Conservation (phyloP, 2,113 vertebrate genomes). For the Corythornis vintsioides region DNA sequence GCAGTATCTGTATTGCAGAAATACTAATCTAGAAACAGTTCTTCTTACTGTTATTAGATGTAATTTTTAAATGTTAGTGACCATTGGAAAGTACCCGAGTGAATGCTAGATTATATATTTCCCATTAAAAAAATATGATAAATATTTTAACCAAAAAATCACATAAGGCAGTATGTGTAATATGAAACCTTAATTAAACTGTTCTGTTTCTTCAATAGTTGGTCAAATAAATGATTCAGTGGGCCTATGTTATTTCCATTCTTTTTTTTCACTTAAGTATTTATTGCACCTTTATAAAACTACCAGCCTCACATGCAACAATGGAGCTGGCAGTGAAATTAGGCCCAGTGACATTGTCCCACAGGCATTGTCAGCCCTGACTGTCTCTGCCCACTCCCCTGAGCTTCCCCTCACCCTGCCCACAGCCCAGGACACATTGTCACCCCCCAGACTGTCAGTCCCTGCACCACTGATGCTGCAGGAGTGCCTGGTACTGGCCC, state of each 20-base stretch:
- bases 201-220: neutral
- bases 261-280: neutral
- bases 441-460: fast-evolving
- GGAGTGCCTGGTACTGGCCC: neutral
- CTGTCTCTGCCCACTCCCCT: neutral
- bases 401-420: neutral
- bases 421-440: neutral
- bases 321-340: neutral
- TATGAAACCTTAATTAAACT: neutral
- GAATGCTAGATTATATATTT: neutral
- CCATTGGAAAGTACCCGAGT: neutral
- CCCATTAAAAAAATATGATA: neutral
- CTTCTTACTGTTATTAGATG: neutral
- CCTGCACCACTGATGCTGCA: neutral
- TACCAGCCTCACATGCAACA: neutral
- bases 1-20: neutral
- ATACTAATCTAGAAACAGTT: neutral
- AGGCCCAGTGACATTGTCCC: neutral
- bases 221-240: neutral
- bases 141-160: neutral
- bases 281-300: neutral
- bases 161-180: neutral
- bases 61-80: neutral
- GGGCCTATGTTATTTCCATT: neutral
- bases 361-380: neutral